Evolutionary conservation across 2,888 invertebrate genomes (phyloP).

Genomic region (Callosobruchus maculatus): DNA sequence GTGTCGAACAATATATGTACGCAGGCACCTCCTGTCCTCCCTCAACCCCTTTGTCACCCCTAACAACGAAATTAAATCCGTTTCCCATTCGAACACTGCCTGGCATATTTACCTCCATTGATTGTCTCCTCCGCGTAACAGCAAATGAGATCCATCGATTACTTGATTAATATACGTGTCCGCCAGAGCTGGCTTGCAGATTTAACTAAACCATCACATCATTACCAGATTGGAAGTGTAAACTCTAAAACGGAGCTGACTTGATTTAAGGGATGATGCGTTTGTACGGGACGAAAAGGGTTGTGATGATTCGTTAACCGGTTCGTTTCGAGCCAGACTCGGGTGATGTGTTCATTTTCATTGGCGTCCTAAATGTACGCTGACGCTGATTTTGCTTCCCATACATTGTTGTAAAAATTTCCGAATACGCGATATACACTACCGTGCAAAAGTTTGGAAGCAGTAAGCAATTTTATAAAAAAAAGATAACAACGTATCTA

Average conservation of each 20-base stretch:
- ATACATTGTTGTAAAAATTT: too few relatives aligned
- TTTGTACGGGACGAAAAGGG: not conserved
- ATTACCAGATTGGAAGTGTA: conserved; percentile 24
- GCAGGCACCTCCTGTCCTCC: not conserved
- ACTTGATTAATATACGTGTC: too few relatives aligned
- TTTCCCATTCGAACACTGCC: not conserved
- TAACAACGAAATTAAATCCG: not conserved
- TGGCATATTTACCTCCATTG: not conserved
- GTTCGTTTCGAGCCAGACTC: not conserved
- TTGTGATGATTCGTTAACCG: not conserved
- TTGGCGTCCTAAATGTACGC: too few relatives aligned
- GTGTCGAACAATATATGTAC: not conserved
- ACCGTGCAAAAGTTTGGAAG: too few relatives aligned
- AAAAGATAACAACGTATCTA: too few relatives aligned
- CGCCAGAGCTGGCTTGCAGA: conserved; percentile 25
- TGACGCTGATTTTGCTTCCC: too few relatives aligned
- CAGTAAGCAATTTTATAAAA: too few relatives aligned
- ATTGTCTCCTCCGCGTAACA: not conserved
- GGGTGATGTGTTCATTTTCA: not conserved
- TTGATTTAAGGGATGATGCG: not conserved
- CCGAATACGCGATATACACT: too few relatives aligned
- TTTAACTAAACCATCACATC: conserved; percentile 29
- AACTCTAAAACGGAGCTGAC: conserved; percentile 12
- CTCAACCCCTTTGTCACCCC: not conserved
- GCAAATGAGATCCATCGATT: conserved; percentile 47